Conservation (phyloP, 2,797 vertebrate genomes). For the Antennarius maculatus region DNA sequence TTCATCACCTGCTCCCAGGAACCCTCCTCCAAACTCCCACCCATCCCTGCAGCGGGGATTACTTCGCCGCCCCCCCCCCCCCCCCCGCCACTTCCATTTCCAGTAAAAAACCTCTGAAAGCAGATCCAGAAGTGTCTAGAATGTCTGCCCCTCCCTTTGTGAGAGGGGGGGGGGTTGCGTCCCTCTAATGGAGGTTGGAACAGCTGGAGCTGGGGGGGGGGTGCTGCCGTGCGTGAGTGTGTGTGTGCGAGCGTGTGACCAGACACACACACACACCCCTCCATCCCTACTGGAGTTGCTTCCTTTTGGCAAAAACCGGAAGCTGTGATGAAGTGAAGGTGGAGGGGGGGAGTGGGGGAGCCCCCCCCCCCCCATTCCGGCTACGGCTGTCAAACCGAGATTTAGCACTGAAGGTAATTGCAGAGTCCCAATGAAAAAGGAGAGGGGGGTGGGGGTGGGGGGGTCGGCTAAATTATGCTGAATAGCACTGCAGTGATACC, state of each 20-base stretch:
- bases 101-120: conserved; percentile 43
- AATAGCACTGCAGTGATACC: conserved; percentile 71
- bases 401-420: conserved; percentile 71
- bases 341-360: conserved; percentile 50
- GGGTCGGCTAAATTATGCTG: conserved; percentile 64
- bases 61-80: conserved; percentile 22
- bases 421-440: conserved; percentile 44
- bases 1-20: conserved; percentile 59
- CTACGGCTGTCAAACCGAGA: conserved; percentile 61
- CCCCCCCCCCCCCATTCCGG: conserved; percentile 73
- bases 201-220: conserved; percentile 70
- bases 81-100: too few species aligned
- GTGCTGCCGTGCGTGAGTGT: conserved; percentile 36
- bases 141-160: conserved; percentile 53
- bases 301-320: conserved; percentile 52
- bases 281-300: conserved; percentile 37
- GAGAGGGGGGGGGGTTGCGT: conserved; percentile 28
- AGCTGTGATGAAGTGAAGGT: conserved; percentile 69
- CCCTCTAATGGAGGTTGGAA: conserved; percentile 66
- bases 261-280: conserved; percentile 40
- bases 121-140: conserved; percentile 63
- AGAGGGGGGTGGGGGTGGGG: neutral
- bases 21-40: conserved; percentile 39
- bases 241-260: conserved; percentile 39
- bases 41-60: conserved; percentile 22